Conservation (phyloP, 1,140 invertebrate genomes). For the Orius insidiosus region DNA sequence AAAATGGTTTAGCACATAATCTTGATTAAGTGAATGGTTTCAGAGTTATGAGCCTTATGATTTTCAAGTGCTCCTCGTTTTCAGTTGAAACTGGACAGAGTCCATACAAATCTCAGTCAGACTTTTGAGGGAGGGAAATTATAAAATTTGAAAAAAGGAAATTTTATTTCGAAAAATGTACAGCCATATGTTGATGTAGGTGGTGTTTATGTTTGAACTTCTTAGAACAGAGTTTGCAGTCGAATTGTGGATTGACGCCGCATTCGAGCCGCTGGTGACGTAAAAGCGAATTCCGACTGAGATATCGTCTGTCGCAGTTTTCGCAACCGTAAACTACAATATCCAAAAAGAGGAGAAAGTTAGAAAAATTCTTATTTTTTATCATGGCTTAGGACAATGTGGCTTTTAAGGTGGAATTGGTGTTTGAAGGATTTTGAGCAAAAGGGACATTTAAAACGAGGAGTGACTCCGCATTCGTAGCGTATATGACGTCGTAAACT, state of each 20-base stretch:
- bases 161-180: no score
- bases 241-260: conserved; percentile 27
- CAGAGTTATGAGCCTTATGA: no score
- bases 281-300: conserved; percentile 17
- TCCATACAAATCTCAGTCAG: no score
- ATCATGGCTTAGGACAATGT: conserved; percentile 16
- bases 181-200: no score
- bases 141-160: no score
- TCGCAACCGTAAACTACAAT: background rate
- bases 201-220: conserved; percentile 1
- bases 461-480: conserved; percentile 43
- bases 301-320: conserved; percentile 23
- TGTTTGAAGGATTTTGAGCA: conserved; percentile 26
- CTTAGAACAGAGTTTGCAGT: conserved; percentile 28
- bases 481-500: conserved; percentile 34
- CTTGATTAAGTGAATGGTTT: no score
- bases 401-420: conserved; percentile 26
- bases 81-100: no score
- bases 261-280: conserved; percentile 33
- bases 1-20: no score
- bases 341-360: no score
- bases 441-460: conserved; percentile 23
- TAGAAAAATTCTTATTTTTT: no score
- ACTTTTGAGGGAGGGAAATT: no score
- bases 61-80: no score